Percentiles rank a stretch among this genome's conserved stretches.
Evolutionary conservation across 2,797 vertebrate species (phyloP).

Genomic region (Rhynchonycteris naso): DNA sequence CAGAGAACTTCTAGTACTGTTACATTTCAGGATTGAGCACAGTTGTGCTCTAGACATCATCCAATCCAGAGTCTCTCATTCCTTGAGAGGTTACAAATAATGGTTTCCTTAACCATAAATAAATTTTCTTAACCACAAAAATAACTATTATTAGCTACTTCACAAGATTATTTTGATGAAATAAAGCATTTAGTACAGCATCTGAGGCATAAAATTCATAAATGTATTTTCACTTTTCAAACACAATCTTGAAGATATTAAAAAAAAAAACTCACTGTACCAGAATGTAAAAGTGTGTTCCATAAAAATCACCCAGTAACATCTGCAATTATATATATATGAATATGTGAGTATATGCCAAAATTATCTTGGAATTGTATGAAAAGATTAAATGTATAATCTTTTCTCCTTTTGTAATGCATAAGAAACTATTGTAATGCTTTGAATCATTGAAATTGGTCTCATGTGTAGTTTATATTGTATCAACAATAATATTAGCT

Average conservation of each 20-base stretch:
- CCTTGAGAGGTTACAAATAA: constrained; percentile 3
- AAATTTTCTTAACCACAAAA: background rate
- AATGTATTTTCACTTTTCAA: background rate
- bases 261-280: background rate
- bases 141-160: background rate
- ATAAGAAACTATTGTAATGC: background rate
- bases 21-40: background rate
- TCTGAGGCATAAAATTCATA: background rate
- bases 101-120: background rate
- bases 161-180: background rate
- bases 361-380: background rate
- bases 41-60: background rate
- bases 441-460: background rate
- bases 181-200: background rate
- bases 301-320: background rate
- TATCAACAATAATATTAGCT: background rate
- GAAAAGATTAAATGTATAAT: constrained; percentile 37
- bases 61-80: background rate
- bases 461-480: background rate
- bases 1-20: background rate
- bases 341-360: background rate
- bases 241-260: background rate
- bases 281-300: background rate
- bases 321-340: background rate
- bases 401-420: background rate